phyloP scores from a whole-genome alignment of 2,113 vertebrate genomes.

The Tachysurus vachellii region DNA sequence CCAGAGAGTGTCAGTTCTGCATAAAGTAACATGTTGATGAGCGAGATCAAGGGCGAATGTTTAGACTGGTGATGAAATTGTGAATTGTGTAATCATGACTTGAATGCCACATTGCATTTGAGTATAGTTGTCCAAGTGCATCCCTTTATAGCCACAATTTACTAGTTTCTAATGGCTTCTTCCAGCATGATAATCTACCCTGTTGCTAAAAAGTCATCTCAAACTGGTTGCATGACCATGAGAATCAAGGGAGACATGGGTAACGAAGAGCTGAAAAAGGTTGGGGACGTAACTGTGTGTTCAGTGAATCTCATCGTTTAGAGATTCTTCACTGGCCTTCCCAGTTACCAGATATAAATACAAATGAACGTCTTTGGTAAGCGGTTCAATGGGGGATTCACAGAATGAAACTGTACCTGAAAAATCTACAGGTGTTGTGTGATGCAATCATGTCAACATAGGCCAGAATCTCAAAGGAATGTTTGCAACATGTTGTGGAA shows the following conservation, averaged over 20 bases:
- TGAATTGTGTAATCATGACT: background rate
- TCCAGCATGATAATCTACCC: background rate
- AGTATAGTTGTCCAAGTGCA: background rate
- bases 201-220: background rate
- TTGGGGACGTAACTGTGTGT: background rate
- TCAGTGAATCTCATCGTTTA: background rate
- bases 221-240: background rate
- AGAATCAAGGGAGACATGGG: no score
- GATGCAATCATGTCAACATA: background rate
- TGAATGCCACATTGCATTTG: background rate
- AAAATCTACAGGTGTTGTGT: background rate
- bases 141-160: background rate
- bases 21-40: background rate
- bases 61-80: background rate
- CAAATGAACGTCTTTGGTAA: background rate
- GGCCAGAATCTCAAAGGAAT: background rate
- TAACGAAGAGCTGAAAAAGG: no score
- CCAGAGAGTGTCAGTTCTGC: background rate
- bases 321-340: background rate
- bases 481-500: background rate
- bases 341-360: background rate
- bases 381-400: background rate
- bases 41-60: background rate
- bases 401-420: background rate
- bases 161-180: background rate